Conservation (phyloP, 1,140 invertebrate species). For the Eueides isabella region DNA sequence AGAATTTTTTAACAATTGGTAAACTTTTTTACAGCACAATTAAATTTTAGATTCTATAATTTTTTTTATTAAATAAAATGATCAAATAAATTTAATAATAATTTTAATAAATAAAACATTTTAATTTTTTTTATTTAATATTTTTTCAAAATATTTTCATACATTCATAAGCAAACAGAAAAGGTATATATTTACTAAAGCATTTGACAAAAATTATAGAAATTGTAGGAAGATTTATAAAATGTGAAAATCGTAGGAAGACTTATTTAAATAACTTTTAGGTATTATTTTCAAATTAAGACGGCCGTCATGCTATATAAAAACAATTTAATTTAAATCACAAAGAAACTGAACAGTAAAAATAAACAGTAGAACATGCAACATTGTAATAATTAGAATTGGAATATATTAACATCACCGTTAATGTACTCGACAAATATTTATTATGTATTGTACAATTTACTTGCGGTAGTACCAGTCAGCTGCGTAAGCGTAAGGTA, state of each 20-base stretch:
- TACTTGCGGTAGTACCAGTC: conserved; percentile 49
- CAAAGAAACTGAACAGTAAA: neutral
- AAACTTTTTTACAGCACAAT: no score
- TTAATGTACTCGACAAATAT: no score
- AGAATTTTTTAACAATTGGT: no score
- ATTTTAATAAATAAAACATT: no score
- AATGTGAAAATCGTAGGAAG: no score
- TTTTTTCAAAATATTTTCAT: no score
- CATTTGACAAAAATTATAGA: neutral
- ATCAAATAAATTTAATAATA: no score
- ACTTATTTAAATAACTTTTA: neutral
- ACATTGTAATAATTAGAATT: neutral
- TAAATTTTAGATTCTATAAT: no score
- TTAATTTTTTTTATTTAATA: no score
- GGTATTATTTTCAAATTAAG: neutral
- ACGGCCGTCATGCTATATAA: neutral
- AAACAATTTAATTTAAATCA: neutral
- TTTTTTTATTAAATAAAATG: no score
- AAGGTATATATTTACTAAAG: neutral
- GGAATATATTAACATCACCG: neutral
- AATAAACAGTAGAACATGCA: neutral
- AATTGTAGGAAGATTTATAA: no score
- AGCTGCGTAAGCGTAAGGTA: conserved; percentile 49
- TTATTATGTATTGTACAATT: neutral
- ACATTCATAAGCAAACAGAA: no score